Base-by-base conservation (phyloP, 2,888 invertebrate species). In the Eupithecia vulgata region DNA sequence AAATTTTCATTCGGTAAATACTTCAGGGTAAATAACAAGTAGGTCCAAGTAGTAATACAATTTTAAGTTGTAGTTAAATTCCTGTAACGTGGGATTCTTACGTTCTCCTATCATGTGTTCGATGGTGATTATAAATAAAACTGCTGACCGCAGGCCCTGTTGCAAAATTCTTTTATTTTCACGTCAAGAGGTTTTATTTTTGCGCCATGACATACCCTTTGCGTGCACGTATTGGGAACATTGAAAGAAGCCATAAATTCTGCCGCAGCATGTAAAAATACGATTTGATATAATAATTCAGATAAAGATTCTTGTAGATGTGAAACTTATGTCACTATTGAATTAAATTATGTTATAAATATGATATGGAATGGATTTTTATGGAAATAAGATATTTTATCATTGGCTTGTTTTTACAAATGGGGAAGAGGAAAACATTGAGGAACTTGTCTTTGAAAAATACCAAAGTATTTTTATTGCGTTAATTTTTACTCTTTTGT, bases 191-290 rank as follows among this genome's bases (percentile, higher is more conserved):
- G 81, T 82, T 87, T 86, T 85, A 82, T 84, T 87, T 83, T 84
- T 83, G 78, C 82, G 75, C 79, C 84, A 81, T 84, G 85, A 84
- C 85, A 85, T 84, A 83, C 80, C 80, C 81, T 80, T 90, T 86
- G 90, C 90, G 90, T 91, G 90, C 83, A 84, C 81, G 85, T 88
- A 88, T 89, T 87, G 87, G 83, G 85, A 86, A 87, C 87, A 86
- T 88, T 87, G 86, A 86, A 87, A 86, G 85, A 83, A 81, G 85
- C 86, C 82, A 89, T 90, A 90, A 89, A 90, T 88, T 82, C 79
- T 81, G 76, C 78, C 71, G 76, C 81, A 76, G 79, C 82, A 84
- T 83, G 81, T 85, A 83, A 84, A 84, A 88, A 87, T 85, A 84
- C 84, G 81, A 84, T 87, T 85, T 82, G 83, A 87, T 86, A 86